phyloP scores from a whole-genome alignment of 2,797 vertebrate genomes.

The Mus caroli region DNA sequence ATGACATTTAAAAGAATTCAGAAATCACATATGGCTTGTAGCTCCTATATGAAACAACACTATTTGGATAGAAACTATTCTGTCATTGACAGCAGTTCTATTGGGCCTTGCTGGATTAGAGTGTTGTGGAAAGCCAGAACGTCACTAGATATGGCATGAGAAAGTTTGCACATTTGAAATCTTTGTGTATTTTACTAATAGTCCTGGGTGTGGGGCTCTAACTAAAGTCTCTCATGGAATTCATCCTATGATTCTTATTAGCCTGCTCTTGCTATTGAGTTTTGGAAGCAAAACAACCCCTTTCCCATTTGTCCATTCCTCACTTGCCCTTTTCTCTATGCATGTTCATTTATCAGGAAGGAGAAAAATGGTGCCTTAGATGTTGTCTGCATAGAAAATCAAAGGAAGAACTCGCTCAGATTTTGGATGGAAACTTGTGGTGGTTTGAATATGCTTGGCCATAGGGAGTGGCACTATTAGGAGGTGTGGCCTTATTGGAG shows the following conservation, averaged over 20 bases:
- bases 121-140: not conserved
- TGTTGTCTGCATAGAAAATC: not conserved
- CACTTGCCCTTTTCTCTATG: not conserved
- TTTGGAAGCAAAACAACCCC: not conserved
- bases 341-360: not conserved
- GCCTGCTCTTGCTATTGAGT: not conserved
- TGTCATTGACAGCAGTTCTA: not conserved
- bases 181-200: not conserved
- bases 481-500: not conserved
- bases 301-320: not conserved
- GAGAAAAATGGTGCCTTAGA: not conserved
- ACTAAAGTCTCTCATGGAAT: not conserved
- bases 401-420: not conserved
- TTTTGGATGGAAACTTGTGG: not conserved
- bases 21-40: not conserved
- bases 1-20: not conserved
- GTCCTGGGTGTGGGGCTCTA: not conserved
- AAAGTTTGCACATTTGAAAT: not conserved
- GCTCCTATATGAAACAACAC: not conserved
- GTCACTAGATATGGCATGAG: not conserved
- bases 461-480: not conserved
- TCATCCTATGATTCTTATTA: not conserved
- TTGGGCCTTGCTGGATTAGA: not conserved
- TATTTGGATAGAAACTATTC: not conserved
- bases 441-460: not conserved